These are phyloP conservation scores for Drosophila colorata DNA, from an alignment of 2,888 invertebrate species.

Conservation along the genomic window DNA sequence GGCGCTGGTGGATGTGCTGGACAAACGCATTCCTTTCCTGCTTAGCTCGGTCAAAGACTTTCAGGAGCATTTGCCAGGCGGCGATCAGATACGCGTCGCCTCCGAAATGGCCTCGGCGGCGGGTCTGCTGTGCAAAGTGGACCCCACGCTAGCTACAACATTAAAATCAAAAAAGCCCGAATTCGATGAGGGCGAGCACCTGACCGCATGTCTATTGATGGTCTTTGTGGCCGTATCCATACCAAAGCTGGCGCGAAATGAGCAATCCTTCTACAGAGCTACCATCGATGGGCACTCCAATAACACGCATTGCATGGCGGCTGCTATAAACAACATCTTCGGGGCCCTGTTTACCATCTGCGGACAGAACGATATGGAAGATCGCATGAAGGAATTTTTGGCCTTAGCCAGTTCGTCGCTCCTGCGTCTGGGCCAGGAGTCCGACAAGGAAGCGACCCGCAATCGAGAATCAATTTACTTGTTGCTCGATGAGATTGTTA, in stretches of 20 bases:
- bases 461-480: conserved; percentile 99
- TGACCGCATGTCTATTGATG: conserved; percentile 97
- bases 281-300: conserved; percentile 98
- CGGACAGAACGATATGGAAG: conserved; percentile 97
- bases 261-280: conserved; percentile 94
- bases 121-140: conserved; percentile 96
- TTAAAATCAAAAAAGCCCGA: conserved; percentile 95
- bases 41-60: conserved; percentile 98
- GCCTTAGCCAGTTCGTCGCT: conserved; percentile 97
- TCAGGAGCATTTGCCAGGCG: conserved; percentile 95
- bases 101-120: conserved; percentile 99
- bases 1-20: conserved; percentile 96
- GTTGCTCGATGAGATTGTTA: conserved; percentile 97
- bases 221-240: conserved; percentile 99
- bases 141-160: conserved; percentile 96
- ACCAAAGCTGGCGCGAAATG: conserved; percentile 96
- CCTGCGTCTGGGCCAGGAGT: conserved; percentile 96
- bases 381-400: conserved; percentile 98
- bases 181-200: conserved; percentile 95
- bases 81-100: conserved; percentile 95
- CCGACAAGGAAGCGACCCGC: conserved; percentile 96
- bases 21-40: conserved; percentile 97
- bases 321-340: conserved; percentile 97
- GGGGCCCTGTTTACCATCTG: conserved; percentile 98
- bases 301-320: conserved; percentile 99